These are phyloP conservation scores for Amphipoea lucens DNA, from an alignment of 2,888 invertebrate genomes.

Conservation along the genomic window DNA sequence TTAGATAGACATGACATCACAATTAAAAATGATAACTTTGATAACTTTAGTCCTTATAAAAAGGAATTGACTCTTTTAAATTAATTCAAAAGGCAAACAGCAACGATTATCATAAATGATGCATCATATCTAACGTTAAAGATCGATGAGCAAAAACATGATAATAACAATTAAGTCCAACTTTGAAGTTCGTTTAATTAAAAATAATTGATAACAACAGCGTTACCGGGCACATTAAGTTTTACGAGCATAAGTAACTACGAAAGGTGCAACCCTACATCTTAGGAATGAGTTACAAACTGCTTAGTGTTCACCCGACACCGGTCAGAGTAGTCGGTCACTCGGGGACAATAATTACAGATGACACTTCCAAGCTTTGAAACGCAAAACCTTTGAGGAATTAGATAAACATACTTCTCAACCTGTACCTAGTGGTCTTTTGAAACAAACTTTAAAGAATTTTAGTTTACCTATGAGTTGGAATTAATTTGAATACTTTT, in stretches of 20 bases:
- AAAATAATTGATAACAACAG: conserved; percentile 47
- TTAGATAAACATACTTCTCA: conserved; percentile 72
- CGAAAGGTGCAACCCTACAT: conserved; percentile 49
- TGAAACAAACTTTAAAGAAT: conserved; percentile 22
- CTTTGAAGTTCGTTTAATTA: conserved; percentile 47
- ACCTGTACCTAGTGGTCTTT: conserved; percentile 65
- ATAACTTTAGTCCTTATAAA: not conserved
- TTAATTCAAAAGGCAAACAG: conserved; percentile 38
- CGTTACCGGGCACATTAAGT: conserved; percentile 34
- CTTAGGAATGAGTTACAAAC: conserved; percentile 67
- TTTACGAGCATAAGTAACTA: conserved; percentile 43
- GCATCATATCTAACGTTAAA: conserved; percentile 39
- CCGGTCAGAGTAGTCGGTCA: conserved; percentile 81
- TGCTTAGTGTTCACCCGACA: conserved; percentile 77
- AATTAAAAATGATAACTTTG: not conserved
- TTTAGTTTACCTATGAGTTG: not conserved
- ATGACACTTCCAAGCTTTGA: conserved; percentile 84
- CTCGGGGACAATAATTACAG: conserved; percentile 84
- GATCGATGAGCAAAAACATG: conserved; percentile 25
- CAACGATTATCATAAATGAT: conserved; percentile 42
- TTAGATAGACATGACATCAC: conserved; percentile 1
- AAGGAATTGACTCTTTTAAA: conserved; percentile 17
- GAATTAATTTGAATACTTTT: not conserved
- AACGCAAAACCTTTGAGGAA: conserved; percentile 80
- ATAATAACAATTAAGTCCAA: conserved; percentile 33